Conservation (phyloP, 2,113 vertebrate genomes). For the Paramormyrops kingsleyae region DNA sequence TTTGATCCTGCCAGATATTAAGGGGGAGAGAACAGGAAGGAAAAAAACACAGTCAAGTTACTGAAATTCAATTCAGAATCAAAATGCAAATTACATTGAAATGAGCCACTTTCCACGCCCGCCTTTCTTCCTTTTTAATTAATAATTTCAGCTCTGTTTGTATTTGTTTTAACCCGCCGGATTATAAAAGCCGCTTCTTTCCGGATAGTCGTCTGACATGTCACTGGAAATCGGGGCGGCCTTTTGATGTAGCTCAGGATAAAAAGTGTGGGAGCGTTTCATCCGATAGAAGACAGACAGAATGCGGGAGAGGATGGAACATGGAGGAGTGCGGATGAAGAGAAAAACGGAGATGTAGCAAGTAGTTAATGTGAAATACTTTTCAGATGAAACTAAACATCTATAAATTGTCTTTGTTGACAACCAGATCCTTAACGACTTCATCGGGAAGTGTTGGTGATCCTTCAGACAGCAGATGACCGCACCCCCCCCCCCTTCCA, state of each 20-base stretch:
- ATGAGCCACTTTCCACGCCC: constrained; percentile 34
- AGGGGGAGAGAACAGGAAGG: constrained; percentile 21
- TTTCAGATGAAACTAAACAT: constrained; percentile 33
- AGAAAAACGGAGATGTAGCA: constrained; percentile 24
- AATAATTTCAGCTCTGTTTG: constrained; percentile 46
- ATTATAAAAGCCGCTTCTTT: constrained; percentile 32
- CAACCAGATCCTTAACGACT: constrained; percentile 49
- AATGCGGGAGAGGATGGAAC: constrained; percentile 12
- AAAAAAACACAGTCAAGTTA: constrained; percentile 42
- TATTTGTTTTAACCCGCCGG: constrained; percentile 39
- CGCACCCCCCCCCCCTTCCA: constrained; percentile 46
- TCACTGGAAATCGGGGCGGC: constrained; percentile 43
- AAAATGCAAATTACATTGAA: constrained; percentile 60
- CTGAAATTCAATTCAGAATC: constrained; percentile 49
- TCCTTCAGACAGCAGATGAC: constrained; percentile 55
- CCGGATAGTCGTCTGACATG: constrained; percentile 41
- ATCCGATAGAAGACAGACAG: constrained; percentile 35
- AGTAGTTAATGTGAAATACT: constrained; percentile 8
- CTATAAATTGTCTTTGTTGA: constrained; percentile 38
- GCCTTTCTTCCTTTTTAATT: constrained; percentile 49
- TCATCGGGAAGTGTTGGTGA: constrained; percentile 51
- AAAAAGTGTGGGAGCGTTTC: constrained; percentile 44
- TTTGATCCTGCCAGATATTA: constrained; percentile 67
- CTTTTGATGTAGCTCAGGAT: constrained; percentile 46
- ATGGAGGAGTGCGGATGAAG: constrained; percentile 3